Evolutionary conservation across 2,113 vertebrate genomes (phyloP).

Genomic region (Mustela lutreola): DNA sequence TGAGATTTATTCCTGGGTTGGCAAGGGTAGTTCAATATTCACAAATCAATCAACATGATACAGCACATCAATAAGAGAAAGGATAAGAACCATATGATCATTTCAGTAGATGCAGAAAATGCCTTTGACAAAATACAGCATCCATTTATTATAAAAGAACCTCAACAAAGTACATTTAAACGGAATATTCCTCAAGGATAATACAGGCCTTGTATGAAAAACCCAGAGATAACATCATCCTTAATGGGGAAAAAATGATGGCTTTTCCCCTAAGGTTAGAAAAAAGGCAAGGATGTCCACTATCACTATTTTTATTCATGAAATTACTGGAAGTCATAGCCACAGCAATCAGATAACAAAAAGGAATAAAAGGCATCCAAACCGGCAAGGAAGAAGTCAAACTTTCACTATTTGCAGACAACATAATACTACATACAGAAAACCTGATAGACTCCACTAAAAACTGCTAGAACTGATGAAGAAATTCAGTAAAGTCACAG

Average conservation of each 20-base stretch:
- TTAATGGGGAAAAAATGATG: background rate
- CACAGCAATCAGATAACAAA: background rate
- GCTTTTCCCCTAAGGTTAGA: background rate
- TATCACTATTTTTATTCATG: background rate
- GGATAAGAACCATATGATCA: background rate
- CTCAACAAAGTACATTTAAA: background rate
- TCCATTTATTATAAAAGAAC: background rate
- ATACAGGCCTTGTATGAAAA: background rate
- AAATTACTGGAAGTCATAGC: background rate
- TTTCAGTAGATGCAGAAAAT: background rate
- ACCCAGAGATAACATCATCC: background rate
- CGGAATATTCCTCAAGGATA: background rate
- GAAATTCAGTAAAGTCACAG: background rate
- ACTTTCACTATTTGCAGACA: no score
- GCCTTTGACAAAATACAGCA: background rate
- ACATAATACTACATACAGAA: background rate
- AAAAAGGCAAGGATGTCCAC: background rate
- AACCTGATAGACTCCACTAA: background rate
- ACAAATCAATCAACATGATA: background rate
- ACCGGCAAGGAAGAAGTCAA: no score
- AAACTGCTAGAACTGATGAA: background rate
- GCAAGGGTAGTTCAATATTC: background rate
- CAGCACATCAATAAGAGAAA: background rate
- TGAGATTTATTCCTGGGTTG: background rate
- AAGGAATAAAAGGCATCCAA: background rate